Conservation (phyloP, 2,113 vertebrate species). For the Onychorhynchus coronatus region DNA sequence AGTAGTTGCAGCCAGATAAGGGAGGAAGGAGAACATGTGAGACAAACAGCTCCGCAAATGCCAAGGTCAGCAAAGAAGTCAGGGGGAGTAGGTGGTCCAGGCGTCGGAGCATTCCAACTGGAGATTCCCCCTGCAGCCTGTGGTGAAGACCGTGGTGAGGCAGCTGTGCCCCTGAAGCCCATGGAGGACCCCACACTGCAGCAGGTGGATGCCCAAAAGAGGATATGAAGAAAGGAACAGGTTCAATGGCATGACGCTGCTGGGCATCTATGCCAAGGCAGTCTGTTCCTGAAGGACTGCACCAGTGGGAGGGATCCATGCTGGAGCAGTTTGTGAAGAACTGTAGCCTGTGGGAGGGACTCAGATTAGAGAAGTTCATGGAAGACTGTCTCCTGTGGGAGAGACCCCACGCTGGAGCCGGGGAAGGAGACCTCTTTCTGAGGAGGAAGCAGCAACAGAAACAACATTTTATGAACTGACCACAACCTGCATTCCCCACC, state of each 20-base stretch:
- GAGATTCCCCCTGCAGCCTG: background rate
- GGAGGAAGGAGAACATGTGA: background rate
- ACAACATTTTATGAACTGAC: background rate
- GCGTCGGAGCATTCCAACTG: background rate
- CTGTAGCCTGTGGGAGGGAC: background rate
- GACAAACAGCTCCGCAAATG: background rate
- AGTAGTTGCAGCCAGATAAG: background rate
- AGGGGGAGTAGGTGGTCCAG: background rate
- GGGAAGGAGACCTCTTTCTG: background rate
- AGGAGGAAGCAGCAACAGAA: background rate
- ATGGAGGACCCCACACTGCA: background rate
- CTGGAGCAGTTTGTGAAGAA: background rate
- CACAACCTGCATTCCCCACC: background rate
- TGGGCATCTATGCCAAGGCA: background rate
- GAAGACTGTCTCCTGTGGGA: background rate
- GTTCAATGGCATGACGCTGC: background rate
- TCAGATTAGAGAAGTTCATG: background rate
- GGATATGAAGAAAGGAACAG: background rate
- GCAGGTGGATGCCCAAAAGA: background rate
- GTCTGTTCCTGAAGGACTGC: background rate
- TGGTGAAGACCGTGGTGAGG: background rate
- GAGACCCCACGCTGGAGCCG: background rate
- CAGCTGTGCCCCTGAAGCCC: background rate
- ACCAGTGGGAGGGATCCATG: background rate
- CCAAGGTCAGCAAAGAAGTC: background rate